Base-by-base conservation (phyloP, 2,797 vertebrate species). In the Spinus pinus region DNA sequence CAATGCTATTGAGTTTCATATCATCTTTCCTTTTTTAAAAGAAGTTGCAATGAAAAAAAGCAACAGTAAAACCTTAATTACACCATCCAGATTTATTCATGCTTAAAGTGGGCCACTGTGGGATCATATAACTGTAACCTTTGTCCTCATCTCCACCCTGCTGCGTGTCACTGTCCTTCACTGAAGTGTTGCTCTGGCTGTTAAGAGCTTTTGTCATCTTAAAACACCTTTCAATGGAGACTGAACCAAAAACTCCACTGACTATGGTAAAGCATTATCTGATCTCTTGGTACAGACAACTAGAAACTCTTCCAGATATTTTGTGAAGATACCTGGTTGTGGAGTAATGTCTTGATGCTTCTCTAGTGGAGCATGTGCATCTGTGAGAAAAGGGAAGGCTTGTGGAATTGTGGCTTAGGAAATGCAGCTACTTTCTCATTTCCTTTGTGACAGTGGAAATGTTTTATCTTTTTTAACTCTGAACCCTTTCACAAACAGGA, bases 121-220 rank as follows among this genome's bases (percentile, higher is more conserved):
- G 81, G 61, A 71, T 78, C 3, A 0, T 49, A 2, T 51, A 72
- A 74, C 33, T 1, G 0, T 83, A 46, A 75, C 72, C 41, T 62
- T 58, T 74, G 72, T 79, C 91, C 62, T 93, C 65, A 51, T 96
- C 89, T 79, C 85, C 62, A 81, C 93, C 77, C 84, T 81, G 28
- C 58, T 88, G 58, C 19, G 7, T 85, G 86, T 91, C 23, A 14
- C 9, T 72, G 27, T 73, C 31, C 41, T 91, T 85, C 30, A 60
- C 51, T 11, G 50, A 65, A 85, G 50, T 3, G 1, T n/a, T 69
- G 7, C 30, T 42, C 11, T 39, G 14, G 31, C 39, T 81, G 30
- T 44, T 62, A 16, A 41, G 30, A 60, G 37, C 28, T 57, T 80
- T 69, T 86, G 54, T 79, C 37, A 46, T 47, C 50, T 80, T 65